Percentiles rank a stretch among this genome's conserved stretches.
Conservation (phyloP, 1,140 invertebrate species). For the Pseudoatta argentina region DNA sequence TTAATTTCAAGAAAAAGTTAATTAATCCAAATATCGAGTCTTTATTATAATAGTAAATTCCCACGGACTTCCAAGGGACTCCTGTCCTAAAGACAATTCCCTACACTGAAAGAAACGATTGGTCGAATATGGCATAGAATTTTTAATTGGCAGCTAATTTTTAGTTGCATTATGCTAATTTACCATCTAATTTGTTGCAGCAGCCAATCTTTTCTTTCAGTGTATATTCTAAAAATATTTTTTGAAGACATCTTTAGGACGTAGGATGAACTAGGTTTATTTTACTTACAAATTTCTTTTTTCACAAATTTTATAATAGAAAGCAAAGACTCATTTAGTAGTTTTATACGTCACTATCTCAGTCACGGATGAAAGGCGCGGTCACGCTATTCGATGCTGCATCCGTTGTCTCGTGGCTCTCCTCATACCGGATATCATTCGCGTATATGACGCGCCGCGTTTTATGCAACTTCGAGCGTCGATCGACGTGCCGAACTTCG, state of each 20-base stretch:
- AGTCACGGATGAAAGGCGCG: not conserved
- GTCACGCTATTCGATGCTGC: not conserved
- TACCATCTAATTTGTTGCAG: too few relatives aligned
- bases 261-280: too few relatives aligned
- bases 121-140: too few relatives aligned
- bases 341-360: not conserved
- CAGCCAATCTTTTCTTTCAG: too few relatives aligned
- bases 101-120: too few relatives aligned
- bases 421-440: conserved; percentile 15
- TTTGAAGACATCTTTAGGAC: too few relatives aligned
- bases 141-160: too few relatives aligned
- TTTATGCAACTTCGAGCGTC: not conserved
- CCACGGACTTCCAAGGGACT: too few relatives aligned
- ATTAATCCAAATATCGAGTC: not conserved
- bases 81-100: not conserved
- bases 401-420: not conserved
- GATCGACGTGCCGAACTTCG: conserved; percentile 37
- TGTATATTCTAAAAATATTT: too few relatives aligned
- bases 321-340: not conserved
- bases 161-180: too few relatives aligned
- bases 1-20: not conserved
- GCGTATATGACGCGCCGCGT: not conserved
- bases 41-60: not conserved
- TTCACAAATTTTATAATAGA: not conserved
- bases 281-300: not conserved